Conservation (phyloP, 2,113 vertebrate species). For the Osmerus eperlanus region DNA sequence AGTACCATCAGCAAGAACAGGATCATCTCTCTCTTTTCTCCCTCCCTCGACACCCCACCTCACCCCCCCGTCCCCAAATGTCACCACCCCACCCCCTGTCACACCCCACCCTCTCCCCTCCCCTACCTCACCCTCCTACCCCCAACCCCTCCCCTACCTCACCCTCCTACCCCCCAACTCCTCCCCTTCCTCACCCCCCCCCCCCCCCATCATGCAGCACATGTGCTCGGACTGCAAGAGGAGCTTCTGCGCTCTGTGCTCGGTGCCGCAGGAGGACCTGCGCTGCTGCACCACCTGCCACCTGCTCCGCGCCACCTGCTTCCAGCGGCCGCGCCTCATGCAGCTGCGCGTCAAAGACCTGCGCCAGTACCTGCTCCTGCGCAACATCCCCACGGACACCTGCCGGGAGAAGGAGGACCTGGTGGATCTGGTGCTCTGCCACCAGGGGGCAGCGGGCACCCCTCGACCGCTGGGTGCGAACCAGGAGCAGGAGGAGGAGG, state of each 20-base stretch:
- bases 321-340: conserved; percentile 91
- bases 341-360: conserved; percentile 91
- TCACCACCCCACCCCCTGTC: neutral
- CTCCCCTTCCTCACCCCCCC: conserved; percentile 38
- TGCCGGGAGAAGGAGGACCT: conserved; percentile 96
- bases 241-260: conserved; percentile 93
- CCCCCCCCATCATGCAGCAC: conserved; percentile 80
- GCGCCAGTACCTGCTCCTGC: conserved; percentile 89
- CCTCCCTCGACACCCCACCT: neutral
- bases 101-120: neutral
- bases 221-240: conserved; percentile 94
- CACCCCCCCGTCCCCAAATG: too few species aligned
- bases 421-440: conserved; percentile 92
- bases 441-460: conserved; percentile 67
- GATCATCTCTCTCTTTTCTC: neutral
- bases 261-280: conserved; percentile 85
- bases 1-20: too few species aligned
- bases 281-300: conserved; percentile 89
- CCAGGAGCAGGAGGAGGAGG: conserved; percentile 54
- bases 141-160: too few species aligned
- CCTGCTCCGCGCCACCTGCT: conserved; percentile 86
- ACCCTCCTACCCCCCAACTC: neutral
- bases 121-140: neutral
- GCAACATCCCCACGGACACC: conserved; percentile 89
- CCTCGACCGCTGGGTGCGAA: conserved; percentile 48